Conservation (phyloP, 2,888 invertebrate genomes). For the Mesoligia furuncula region DNA sequence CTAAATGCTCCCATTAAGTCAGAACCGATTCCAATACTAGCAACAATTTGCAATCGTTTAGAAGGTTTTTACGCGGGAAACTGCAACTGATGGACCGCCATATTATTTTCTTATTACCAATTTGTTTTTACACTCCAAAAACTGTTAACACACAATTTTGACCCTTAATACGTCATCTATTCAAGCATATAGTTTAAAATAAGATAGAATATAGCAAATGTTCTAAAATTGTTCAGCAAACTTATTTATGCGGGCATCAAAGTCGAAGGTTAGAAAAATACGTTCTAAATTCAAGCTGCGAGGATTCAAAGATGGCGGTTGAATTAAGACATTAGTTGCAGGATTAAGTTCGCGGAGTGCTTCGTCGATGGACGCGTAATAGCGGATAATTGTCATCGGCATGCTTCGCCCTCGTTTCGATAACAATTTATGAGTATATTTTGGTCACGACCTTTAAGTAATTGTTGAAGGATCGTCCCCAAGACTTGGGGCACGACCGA, state of each 20-base stretch:
- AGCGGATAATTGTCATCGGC: constrained; percentile 84
- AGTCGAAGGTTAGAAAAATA: constrained; percentile 46
- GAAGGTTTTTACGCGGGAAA: constrained; percentile 70
- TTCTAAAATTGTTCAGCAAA: constrained; percentile 52
- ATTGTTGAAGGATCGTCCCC: constrained; percentile 79
- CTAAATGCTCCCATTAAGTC: constrained; percentile 41
- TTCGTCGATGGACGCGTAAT: constrained; percentile 77
- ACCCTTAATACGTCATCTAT: constrained; percentile 1
- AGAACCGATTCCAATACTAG: constrained; percentile 55
- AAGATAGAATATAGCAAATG: constrained; percentile 9
- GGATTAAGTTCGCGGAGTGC: constrained; percentile 59
- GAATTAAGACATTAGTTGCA: constrained; percentile 56
- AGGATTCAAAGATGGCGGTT: constrained; percentile 35
- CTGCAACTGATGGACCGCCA: constrained; percentile 65
- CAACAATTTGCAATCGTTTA: constrained; percentile 75
- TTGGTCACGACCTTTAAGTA: constrained; percentile 84
- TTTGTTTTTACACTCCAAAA: constrained; percentile 16
- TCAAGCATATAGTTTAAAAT: constrained; percentile 17
- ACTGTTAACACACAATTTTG: constrained; percentile 20
- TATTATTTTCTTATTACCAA: constrained; percentile 64
- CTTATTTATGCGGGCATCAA: constrained; percentile 50
- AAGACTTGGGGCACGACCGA: constrained; percentile 70
- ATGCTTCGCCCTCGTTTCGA: constrained; percentile 78
- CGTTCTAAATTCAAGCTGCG: constrained; percentile 46
- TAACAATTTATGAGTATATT: constrained; percentile 84